Percentiles rank a stretch among this genome's conserved stretches.
phyloP scores from a whole-genome alignment of 2,888 invertebrate species.

The Agonopterix subpropinquella region DNA sequence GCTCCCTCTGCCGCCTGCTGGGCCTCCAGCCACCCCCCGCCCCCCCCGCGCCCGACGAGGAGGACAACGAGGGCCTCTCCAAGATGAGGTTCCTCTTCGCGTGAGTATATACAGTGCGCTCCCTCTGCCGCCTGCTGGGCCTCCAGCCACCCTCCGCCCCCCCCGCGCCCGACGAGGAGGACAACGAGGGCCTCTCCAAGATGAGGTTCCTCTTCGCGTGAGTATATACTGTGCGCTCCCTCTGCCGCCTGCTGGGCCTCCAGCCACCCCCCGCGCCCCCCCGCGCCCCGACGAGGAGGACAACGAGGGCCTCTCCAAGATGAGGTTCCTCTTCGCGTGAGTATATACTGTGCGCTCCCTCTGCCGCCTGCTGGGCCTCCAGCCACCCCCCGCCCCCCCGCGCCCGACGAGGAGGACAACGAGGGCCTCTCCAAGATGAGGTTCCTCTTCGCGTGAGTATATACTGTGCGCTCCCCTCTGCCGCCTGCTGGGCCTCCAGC shows the following conservation, averaged over 20 bases:
- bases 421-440: constrained; percentile 81
- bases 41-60: constrained; percentile 50
- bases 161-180: constrained; percentile 57
- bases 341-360: constrained; percentile 85
- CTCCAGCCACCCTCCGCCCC: constrained; percentile 66
- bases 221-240: constrained; percentile 82
- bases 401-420: constrained; percentile 65
- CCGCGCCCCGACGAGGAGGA: constrained; percentile 65
- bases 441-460: constrained; percentile 85
- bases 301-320: constrained; percentile 77
- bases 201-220: constrained; percentile 85
- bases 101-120: no score
- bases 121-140: constrained; percentile 85
- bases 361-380: constrained; percentile 83
- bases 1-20: constrained; percentile 85
- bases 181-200: constrained; percentile 78
- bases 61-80: constrained; percentile 76
- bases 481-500: constrained; percentile 80
- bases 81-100: constrained; percentile 86
- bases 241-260: constrained; percentile 85
- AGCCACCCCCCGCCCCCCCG: constrained; percentile 58
- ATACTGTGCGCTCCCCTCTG: constrained; percentile 87
- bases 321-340: constrained; percentile 86
- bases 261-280: constrained; percentile 62
- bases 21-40: constrained; percentile 73